Percentiles rank a stretch among this genome's conserved stretches.
Evolutionary conservation across 2,888 invertebrate genomes (phyloP).

Genomic region (Drosophila algonquin): DNA sequence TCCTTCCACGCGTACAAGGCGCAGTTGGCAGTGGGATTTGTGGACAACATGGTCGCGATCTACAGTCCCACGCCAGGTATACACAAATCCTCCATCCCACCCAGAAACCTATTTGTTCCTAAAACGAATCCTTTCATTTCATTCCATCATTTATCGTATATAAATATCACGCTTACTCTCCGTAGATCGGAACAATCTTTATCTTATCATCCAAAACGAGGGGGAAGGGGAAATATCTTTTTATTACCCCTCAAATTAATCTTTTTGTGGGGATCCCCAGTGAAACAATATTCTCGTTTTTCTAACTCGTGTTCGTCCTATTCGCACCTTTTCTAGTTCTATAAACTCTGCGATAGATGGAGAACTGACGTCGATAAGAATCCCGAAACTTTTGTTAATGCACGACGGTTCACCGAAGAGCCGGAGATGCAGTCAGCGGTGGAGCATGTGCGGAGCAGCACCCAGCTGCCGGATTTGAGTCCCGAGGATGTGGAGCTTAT

Average conservation of each 20-base stretch:
- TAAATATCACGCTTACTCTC: no score
- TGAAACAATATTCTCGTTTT: no score
- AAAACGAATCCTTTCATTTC: no score
- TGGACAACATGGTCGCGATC: conserved; percentile 93
- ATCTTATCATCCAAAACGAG: no score
- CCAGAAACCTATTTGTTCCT: no score
- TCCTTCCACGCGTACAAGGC: conserved; percentile 95
- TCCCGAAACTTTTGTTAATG: conserved; percentile 86
- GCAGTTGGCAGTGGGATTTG: conserved; percentile 93
- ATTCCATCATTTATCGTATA: no score
- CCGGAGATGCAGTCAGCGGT: conserved; percentile 85
- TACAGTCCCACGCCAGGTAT: conserved; percentile 85
- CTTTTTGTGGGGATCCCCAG: no score
- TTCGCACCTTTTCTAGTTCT: conserved; percentile 86
- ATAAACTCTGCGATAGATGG: conserved; percentile 91
- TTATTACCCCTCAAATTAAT: no score
- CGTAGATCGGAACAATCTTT: no score
- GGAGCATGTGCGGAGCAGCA: conserved; percentile 85
- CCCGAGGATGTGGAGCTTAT: conserved; percentile 87
- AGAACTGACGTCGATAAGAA: conserved; percentile 88
- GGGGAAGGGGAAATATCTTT: no score
- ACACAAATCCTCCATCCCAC: not conserved
- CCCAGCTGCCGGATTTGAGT: conserved; percentile 86
- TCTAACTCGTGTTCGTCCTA: not conserved
- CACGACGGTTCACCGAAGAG: conserved; percentile 85